Evolutionary conservation across 2,797 vertebrate species (phyloP).

Genomic region (Synaphobranchus kaupii): DNA sequence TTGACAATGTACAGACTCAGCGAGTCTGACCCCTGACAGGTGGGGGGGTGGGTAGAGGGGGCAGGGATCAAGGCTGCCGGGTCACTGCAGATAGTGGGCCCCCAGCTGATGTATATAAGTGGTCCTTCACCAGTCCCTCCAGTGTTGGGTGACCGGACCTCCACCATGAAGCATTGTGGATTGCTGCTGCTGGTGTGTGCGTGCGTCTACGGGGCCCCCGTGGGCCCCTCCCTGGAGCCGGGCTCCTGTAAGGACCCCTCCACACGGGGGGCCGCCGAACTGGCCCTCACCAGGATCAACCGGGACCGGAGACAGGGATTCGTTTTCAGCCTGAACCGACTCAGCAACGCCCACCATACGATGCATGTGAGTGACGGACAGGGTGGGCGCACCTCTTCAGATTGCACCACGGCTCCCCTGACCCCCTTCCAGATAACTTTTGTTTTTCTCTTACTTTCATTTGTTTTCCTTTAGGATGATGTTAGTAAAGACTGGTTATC

Average conservation of each 20-base stretch:
- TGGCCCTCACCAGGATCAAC: constrained; percentile 71
- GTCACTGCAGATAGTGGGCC: not conserved
- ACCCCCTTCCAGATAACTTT: no score
- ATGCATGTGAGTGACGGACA: constrained; percentile 63
- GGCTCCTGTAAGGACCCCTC: constrained; percentile 60
- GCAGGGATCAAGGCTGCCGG: constrained; percentile 31
- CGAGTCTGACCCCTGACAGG: not conserved
- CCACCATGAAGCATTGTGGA: constrained; percentile 59
- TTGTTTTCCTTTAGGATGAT: no score
- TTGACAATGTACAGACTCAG: no score
- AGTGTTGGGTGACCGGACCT: constrained; percentile 11
- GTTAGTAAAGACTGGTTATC: no score
- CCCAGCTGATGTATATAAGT: constrained; percentile 42
- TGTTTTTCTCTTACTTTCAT: no score
- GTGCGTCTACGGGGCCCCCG: constrained; percentile 52
- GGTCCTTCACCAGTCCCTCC: not conserved
- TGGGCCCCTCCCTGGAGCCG: constrained; percentile 32
- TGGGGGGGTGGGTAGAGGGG: constrained; percentile 12
- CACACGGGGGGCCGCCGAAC: constrained; percentile 43
- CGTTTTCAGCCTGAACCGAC: constrained; percentile 59
- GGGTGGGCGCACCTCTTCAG: no score
- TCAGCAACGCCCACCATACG: constrained; percentile 61
- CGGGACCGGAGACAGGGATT: constrained; percentile 66
- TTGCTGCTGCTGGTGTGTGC: constrained; percentile 50
- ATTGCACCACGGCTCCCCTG: no score